Base-by-base conservation (phyloP, 2,888 invertebrate species). In the Masnerella sp. region DNA sequence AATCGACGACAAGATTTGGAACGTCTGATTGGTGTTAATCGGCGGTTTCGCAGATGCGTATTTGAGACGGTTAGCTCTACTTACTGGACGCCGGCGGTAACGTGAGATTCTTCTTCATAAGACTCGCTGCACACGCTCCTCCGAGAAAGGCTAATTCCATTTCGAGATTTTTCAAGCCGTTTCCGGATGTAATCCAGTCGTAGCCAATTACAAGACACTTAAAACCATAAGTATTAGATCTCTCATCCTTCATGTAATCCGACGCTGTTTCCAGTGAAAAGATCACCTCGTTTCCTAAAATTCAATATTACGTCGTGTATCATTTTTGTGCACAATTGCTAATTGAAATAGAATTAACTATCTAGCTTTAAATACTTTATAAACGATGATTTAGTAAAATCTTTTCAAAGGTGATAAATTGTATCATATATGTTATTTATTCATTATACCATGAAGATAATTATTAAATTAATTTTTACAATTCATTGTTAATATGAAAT, bases 191-290 rank as follows among this genome's bases (percentile, higher is more conserved):
- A 88, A 90, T 92, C 93, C 92, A 96, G 87, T 92, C 97, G 88
- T 92, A 96, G 72, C 93, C 97, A 83, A 94, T 91, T 58, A 94
- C 93, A 22, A 95, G 88, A 83, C 95, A 95, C 75, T 92, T 95
- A 90, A 93, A 98, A 79, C 91, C 95, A 85, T 92, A 96, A 72
- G 92, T 92, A 82, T 92, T 92, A 0, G 92, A 92, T 81, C 94
- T 93, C 77, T 96, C 97, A 88, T 96, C 96, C 82, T 95, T 96
- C 72, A 96, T 91, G 87, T 98, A 98, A 86, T 98, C 94, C 0
- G 98, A 95, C 0, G 98, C 96, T 0, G 98, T 98, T 89, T 99
- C 98, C 83, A 99, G 86, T 0, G 97, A 97, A 87, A 99, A 97
- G 81, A 97, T 92, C 0, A 98, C 94, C 88, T 97, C 96, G 86